Evolutionary conservation across 1,140 invertebrate genomes (phyloP), one percentile per base, ranked within the genome.

Genomic region (Caerostris darwini): DNA sequence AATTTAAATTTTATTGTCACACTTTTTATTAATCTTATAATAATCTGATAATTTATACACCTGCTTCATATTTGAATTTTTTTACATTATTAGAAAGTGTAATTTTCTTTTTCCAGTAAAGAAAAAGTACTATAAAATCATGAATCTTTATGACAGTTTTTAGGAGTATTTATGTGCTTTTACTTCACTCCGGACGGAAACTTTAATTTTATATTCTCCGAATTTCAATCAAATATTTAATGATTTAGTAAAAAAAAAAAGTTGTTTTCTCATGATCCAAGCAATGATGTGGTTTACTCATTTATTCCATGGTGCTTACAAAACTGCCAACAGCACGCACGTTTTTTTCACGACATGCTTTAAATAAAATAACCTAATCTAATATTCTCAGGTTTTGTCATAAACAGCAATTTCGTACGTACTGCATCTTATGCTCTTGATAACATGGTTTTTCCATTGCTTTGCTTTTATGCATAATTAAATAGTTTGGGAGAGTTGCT

Each of bases 371-470:
- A 92, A 92, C 71, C 90, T 92, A n/a, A 92, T 92, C 77, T 92
- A 92, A 92, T 82, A 92, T 92, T 92, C 90, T 58, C 34, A 58
- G 90, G 81, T 92, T 92, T 92, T 56, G 58, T 57, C 90, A 85
- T 92, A 92, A 92, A 92, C 90, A 85, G 90, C 90, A 58, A 57
- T 81, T 81, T 82, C 19, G 34, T 34, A 54, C 57, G 71, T 8
- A 14, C 56, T 64, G 50, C 57, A 34, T 92, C 77, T 85, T 92
- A 57, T 92, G 67, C 81, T 64, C 58, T 92, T 92, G 90, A 92
- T 92, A 92, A 92, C 90, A 92, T 92, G 90, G 90, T 92, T 92
- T 92, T 92, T 92, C 90, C 90, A 92, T 92, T 92, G 90, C 90
- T 85, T 92, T 85, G 56, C 90, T 92, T 92, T 92, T 83, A 92